Base-by-base conservation (phyloP, 30 jellyfish, hydroid and myxozoan genomes). In the Hydractinia echinata region DNA sequence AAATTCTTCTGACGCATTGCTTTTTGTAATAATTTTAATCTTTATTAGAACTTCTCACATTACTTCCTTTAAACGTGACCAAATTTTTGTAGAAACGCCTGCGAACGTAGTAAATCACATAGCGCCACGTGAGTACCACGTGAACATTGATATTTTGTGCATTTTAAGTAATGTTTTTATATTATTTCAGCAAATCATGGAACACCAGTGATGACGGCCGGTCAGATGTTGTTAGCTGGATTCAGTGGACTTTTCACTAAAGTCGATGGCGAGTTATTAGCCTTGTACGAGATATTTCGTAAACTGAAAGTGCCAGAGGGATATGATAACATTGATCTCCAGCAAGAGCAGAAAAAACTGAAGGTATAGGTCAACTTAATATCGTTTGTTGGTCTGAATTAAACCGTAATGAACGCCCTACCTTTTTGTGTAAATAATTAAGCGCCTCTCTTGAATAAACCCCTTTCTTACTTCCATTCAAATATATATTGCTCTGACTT, bases 221-320 rank as follows among this genome's bases (percentile, higher is more conserved):
- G 97, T 4, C 97, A 90, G 54, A 90, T 86, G 96, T 77, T 90
- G 48, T 82, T 90, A 9, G 97, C 96, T 13, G 95, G 96, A 15
- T 86, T 90, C 77, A 90, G 86, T 73, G 96, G 97, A 7, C 58
- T 86, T 64, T 90, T 90, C 70, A 55, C 96, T 10, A 85, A 85
- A 51, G 89, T 86, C 16, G 96, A 86, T 51, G 64, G 77, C 44
- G 97, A 90, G 76, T 85, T 90, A 19, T 51, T 76, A 51, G 44
- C 88, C 10, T 71, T 90, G 84, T 90, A 78, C 61, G 97, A 90
- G n/a, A 79, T 85, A 8, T 90, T 21, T 73, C 76, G 86, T 53
- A 82, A 79, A 77, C 20, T 90, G 67, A 86, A 85, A 56, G 79
- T 81, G 4, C 58, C 55, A 7, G 90, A 81, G 5, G 76, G 76